Percentiles rank a stretch among this genome's conserved stretches.
Conservation (phyloP, 2,888 invertebrate species). For the Epinotia demarniana region DNA sequence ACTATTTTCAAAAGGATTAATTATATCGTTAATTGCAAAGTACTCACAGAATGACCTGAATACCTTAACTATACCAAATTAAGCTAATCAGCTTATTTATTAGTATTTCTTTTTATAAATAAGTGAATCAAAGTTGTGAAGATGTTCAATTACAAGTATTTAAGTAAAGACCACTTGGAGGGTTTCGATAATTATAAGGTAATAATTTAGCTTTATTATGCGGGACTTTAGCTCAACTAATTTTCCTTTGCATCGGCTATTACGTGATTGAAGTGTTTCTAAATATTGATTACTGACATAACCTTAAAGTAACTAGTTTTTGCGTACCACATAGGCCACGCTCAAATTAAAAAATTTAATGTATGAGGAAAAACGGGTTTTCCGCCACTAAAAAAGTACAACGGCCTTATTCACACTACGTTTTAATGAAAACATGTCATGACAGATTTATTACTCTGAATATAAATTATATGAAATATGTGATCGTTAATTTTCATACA, state of each 20-base stretch:
- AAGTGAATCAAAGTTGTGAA: slow-evolving; percentile 55
- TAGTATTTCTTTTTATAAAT: slow-evolving; percentile 33
- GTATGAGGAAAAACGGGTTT: slow-evolving; percentile 25
- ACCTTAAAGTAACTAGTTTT: slow-evolving; percentile 55
- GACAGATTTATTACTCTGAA: not conserved
- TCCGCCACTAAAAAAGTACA: not conserved
- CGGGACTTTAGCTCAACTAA: not conserved
- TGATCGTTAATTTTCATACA: not conserved
- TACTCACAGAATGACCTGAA: slow-evolving; percentile 29
- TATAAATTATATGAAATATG: not conserved
- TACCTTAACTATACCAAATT: slow-evolving; percentile 7
- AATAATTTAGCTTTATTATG: slow-evolving; percentile 46
- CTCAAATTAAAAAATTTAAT: slow-evolving; percentile 12
- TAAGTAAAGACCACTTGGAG: slow-evolving; percentile 92
- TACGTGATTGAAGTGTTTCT: slow-evolving; percentile 2
- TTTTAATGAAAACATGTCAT: not conserved
- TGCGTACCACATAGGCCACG: slow-evolving; percentile 6
- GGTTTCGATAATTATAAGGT: slow-evolving; percentile 98
- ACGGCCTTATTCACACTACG: not conserved
- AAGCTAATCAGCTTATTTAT: slow-evolving; percentile 25
- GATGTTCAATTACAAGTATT: slow-evolving; percentile 90
- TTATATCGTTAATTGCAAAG: not conserved
- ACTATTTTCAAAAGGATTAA: not conserved
- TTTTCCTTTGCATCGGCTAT: not conserved
- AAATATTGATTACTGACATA: slow-evolving; percentile 50